phyloP scores from a whole-genome alignment of 2,113 vertebrate species.

The Haliaeetus leucogaster region DNA sequence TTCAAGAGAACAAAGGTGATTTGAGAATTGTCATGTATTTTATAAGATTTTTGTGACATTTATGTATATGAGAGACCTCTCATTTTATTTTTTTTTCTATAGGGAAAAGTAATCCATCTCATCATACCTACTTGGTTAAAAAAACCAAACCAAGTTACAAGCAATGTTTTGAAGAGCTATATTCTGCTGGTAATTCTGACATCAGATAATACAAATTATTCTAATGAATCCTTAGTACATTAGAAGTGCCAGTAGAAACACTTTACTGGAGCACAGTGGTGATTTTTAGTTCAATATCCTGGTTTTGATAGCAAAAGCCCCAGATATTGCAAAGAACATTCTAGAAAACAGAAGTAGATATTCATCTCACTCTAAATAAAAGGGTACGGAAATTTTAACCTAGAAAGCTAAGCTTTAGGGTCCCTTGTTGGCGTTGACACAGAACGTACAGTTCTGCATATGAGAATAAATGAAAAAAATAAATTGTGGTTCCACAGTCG shows the following conservation, averaged over 20 bases:
- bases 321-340: not conserved
- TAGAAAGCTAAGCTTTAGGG: not conserved
- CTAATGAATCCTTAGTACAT: not conserved
- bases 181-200: not conserved
- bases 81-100: not conserved
- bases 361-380: not conserved
- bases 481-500: not conserved
- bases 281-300: not conserved
- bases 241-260: not conserved
- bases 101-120: not conserved
- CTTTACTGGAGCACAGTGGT: not conserved
- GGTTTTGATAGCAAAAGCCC: not conserved
- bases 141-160: not conserved
- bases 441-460: rapidly evolving
- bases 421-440: not conserved
- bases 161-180: not conserved
- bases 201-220: not conserved
- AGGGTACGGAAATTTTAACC: not conserved
- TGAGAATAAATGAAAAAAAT: not conserved
- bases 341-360: not conserved
- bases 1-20: not conserved
- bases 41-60: not conserved
- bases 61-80: not conserved
- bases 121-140: not conserved
- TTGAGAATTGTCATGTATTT: not conserved